Evolutionary conservation across 2,113 vertebrate species (phyloP), one percentile per base, ranked within the genome.

Genomic region (Sylvia atricapilla): DNA sequence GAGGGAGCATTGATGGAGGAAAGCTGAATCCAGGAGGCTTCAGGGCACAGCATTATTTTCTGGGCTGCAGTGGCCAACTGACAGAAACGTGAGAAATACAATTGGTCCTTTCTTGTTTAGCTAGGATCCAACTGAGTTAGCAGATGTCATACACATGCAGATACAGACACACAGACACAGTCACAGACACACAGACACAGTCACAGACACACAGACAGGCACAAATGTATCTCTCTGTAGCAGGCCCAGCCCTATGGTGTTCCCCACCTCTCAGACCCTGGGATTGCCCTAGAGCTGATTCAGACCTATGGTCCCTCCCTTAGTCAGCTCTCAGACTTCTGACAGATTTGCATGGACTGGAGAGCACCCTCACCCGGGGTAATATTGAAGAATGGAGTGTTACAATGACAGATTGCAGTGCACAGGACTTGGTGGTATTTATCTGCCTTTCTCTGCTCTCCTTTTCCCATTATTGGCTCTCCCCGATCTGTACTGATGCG

Each of bases 1-100:
- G 87, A 50, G 39, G 25, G 16, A 74, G 5, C 7, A 20, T 0
- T 69, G 31, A 2, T 16, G 31, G 19, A 64, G 22, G 58, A 14
- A 79, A 59, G 9, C 13, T 49, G 58, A 56, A 4, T 17, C 35
- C 2, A 1, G 60, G 41, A 66, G 24, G 7, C 33, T 63, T 59
- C 0, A 0, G 33, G 44, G 9, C 39, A 49, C 52, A 49, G 15
- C 0, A 3, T 27, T 0, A 0, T 75, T 83, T 52, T 63, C 24
- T 11, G 15, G 78, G 39, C 39, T 88, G 19, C 39, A 25, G 20
- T 27, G 30, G 31, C 44, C 41, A 33, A 49, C 27, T 47, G 49
- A 39, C 4, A 60, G n/a, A 52, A 53, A 81, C 8, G 19, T 13
- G 33, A 88, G 19, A 77, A 77, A 62, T 30, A 19, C 11, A 88